Evolutionary conservation across 2,797 vertebrate genomes (phyloP).

Genomic region (Pelobates cultripes): DNA sequence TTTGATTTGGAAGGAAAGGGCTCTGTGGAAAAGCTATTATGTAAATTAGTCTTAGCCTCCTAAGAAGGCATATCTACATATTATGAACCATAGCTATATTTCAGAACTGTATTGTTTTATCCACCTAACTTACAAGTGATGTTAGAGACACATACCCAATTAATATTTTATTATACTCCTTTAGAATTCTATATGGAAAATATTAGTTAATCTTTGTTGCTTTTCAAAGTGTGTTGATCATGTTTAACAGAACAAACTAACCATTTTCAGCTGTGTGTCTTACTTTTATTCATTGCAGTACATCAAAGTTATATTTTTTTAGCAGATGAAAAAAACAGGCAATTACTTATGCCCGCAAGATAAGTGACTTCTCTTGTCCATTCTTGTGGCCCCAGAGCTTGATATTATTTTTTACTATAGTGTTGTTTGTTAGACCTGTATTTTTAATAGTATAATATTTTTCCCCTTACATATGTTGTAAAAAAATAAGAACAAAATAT

Average conservation of each 20-base stretch:
- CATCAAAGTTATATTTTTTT: background rate
- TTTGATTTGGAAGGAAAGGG: constrained; percentile 41
- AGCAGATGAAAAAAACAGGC: background rate
- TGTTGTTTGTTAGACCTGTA: too few relatives aligned
- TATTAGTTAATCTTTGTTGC: too few relatives aligned
- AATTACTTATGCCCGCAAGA: background rate
- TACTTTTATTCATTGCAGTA: background rate
- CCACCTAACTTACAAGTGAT: background rate
- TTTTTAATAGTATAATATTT: too few relatives aligned
- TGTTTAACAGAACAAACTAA: background rate
- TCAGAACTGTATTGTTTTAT: background rate
- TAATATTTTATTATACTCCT: background rate
- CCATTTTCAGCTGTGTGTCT: background rate
- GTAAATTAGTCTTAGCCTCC: constrained; percentile 28
- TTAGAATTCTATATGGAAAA: background rate
- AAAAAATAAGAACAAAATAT: too few relatives aligned
- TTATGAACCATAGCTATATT: background rate
- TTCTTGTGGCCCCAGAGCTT: too few relatives aligned
- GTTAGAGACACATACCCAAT: background rate
- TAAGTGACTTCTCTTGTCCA: background rate
- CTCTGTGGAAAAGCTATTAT: constrained; percentile 28
- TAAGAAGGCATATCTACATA: constrained; percentile 26
- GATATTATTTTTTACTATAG: too few relatives aligned
- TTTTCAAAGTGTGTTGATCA: background rate
- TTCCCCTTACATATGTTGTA: too few relatives aligned